Percentiles rank a stretch among this genome's conserved stretches.
Evolutionary conservation across 1,140 invertebrate genomes (phyloP).

Genomic region (Proales similis): DNA sequence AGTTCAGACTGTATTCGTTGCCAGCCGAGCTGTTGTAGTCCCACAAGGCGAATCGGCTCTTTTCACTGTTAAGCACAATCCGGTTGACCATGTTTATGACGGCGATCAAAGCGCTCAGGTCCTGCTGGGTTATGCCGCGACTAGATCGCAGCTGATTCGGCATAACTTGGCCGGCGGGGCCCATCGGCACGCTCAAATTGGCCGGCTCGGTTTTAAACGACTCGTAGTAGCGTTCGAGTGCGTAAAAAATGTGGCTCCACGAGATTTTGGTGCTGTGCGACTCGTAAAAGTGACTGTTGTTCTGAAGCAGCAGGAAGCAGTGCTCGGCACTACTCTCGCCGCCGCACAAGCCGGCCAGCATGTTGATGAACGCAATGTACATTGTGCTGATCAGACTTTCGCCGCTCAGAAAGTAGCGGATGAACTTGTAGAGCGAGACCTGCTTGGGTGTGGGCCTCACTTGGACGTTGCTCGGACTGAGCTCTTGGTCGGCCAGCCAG

Average conservation of each 20-base stretch:
- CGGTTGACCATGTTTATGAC: slow-evolving; percentile 69
- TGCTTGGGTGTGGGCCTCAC: slow-evolving; percentile 50
- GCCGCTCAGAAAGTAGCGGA: slow-evolving; percentile 65
- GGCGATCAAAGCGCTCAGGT: slow-evolving; percentile 75
- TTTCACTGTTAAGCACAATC: slow-evolving; percentile 59
- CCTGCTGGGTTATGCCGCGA: slow-evolving; percentile 68
- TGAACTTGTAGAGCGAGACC: slow-evolving; percentile 79
- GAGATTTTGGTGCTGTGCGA: slow-evolving; percentile 43
- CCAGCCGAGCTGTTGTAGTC: neutral
- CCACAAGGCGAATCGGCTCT: slow-evolving; percentile 7
- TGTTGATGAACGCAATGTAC: slow-evolving; percentile 76
- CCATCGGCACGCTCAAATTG: slow-evolving; percentile 56
- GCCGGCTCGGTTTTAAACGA: slow-evolving; percentile 10
- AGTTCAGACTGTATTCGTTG: slow-evolving; percentile 50
- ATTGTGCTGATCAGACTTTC: slow-evolving; percentile 74
- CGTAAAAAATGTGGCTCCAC: slow-evolving; percentile 17
- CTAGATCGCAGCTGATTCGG: slow-evolving; percentile 47
- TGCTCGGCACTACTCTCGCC: slow-evolving; percentile 65
- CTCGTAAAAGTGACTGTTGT: slow-evolving; percentile 54
- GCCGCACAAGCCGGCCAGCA: slow-evolving; percentile 72
- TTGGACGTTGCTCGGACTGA: slow-evolving; percentile 34
- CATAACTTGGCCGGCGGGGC: slow-evolving; percentile 57
- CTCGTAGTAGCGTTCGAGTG: slow-evolving; percentile 30
- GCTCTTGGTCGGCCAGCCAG: slow-evolving; percentile 48
- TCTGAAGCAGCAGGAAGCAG: slow-evolving; percentile 77